Evolutionary conservation across 2,797 vertebrate genomes (phyloP), one percentile per base, ranked within the genome.

Genomic region (Poliocrania exsul): DNA sequence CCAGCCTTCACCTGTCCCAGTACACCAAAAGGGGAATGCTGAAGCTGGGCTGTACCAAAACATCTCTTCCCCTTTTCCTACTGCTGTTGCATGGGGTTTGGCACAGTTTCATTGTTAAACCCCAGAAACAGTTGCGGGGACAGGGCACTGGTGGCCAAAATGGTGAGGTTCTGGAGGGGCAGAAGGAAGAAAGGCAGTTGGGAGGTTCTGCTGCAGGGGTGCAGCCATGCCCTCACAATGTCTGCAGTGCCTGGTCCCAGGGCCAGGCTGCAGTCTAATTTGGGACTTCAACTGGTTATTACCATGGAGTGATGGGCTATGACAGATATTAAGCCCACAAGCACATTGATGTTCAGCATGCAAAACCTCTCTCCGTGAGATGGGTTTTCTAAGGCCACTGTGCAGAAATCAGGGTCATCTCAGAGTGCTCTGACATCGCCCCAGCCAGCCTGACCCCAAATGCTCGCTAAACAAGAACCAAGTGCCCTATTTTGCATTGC

Each of bases 311-410:
- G 62, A 85, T 75, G 35, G 37, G 25, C 69, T 86, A 7, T 91
- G 90, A 64, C 57, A 88, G 57, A 29, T 50, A 92, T 5, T 58
- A 74, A 87, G 65, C 67, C 84, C 66, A 83, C 0, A 0, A 94
- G 72, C 79, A 84, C 62, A n/a, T 8, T 53, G 60, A 60, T 38
- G 28, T 11, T 89, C 70, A 58, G 65, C 69, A 79, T 90, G 73
- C 64, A 91, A 84, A 93, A 50, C 44, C 62, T 90, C 16, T 66
- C 57, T 88, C 57, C 37, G 7, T 28, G 56, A 90, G 66, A 49
- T 33, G n/a, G 88, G 84, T 97, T 95, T 92, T 97, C 82, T 96
- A 56, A 86, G 95, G 96, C 72, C 66, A 90, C 69, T 47, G 93
- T 86, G 69, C 54, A 88, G 83, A 93, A 93, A 49, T 14, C 35